Evolutionary conservation across 1,140 invertebrate species (phyloP).

Genomic region (Lethocerus indicus): DNA sequence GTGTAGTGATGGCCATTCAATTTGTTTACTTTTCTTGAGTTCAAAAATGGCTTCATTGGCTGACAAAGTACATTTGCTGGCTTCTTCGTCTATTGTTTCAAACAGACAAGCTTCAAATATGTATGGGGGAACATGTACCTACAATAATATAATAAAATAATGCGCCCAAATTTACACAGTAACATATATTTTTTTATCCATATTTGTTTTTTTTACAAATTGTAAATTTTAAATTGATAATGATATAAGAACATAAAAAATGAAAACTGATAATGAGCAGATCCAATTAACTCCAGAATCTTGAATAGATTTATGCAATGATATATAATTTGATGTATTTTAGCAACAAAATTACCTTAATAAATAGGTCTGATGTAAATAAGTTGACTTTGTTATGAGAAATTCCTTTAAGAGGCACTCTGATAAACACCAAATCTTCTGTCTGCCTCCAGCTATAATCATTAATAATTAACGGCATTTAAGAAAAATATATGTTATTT

Average conservation of each 20-base stretch:
- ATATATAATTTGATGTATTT: too few species aligned
- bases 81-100: slow-evolving; percentile 31
- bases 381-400: slow-evolving; percentile 36
- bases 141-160: too few species aligned
- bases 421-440: slow-evolving; percentile 30
- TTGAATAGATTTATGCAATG: too few species aligned
- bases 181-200: too few species aligned
- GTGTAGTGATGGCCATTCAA: slow-evolving; percentile 34
- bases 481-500: too few species aligned
- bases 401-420: slow-evolving; percentile 33
- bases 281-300: too few species aligned
- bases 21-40: slow-evolving; percentile 33
- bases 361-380: slow-evolving; percentile 39
- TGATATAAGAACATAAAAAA: too few species aligned
- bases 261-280: too few species aligned
- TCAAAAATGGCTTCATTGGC: slow-evolving; percentile 37
- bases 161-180: too few species aligned
- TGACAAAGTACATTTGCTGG: slow-evolving; percentile 36
- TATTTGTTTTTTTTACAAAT: too few species aligned
- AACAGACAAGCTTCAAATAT: slow-evolving; percentile 46
- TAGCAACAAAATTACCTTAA: slow-evolving; percentile 30
- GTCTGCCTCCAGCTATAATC: slow-evolving; percentile 52
- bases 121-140: slow-evolving; percentile 44
- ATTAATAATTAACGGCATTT: slow-evolving; percentile 52
- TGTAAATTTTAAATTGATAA: too few species aligned